These are phyloP conservation scores for Panagrolaimus sp. DNA, from an alignment of 1,140 invertebrate genomes.

Conservation along the genomic window DNA sequence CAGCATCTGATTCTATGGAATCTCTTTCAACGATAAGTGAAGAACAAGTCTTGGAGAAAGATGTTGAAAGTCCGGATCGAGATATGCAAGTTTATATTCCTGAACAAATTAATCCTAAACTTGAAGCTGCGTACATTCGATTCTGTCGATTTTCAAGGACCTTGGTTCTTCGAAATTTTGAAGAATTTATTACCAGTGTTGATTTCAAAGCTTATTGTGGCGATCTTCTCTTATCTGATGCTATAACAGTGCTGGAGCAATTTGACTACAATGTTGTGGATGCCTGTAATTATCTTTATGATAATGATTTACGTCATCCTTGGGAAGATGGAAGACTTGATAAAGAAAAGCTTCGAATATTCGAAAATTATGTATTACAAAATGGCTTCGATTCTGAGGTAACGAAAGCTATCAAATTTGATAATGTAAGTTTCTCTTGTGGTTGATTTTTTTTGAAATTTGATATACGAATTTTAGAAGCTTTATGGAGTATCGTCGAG, in stretches of 20 bases:
- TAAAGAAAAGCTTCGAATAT: neutral
- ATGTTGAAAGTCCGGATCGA: too few relatives aligned
- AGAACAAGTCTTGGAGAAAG: too few relatives aligned
- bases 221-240: neutral
- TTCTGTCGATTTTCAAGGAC: neutral
- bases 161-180: neutral
- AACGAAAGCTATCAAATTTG: neutral
- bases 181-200: neutral
- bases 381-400: neutral
- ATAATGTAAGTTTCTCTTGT: neutral
- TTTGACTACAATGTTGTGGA: neutral
- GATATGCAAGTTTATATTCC: too few relatives aligned
- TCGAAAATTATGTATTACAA: neutral
- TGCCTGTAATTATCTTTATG: neutral
- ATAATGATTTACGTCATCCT: neutral
- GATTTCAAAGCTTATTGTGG: slow-evolving; percentile 8
- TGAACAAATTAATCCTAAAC: neutral
- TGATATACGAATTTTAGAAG: neutral
- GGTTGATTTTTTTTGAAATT: neutral
- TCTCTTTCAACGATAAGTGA: too few relatives aligned
- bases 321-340: neutral
- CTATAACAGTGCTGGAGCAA: neutral
- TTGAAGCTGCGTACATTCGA: neutral
- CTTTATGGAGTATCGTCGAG: neutral
- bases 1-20: too few relatives aligned